phyloP scores from a whole-genome alignment of 1,140 invertebrate species.

The Liolophura sinensis region DNA sequence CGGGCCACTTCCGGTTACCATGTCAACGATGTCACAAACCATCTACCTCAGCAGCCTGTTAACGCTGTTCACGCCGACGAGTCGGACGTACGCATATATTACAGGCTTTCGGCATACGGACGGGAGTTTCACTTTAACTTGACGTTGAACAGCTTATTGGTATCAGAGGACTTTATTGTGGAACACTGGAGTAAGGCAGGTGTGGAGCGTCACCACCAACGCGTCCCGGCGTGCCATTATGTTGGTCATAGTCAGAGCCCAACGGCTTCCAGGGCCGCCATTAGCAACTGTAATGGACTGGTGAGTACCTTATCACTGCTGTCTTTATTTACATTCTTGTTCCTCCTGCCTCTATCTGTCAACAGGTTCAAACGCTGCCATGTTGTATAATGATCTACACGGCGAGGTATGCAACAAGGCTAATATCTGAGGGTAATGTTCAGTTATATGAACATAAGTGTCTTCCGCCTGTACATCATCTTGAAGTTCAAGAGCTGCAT shows the following conservation, averaged over 20 bases:
- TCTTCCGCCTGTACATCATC: too few species aligned
- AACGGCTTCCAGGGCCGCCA: constrained; percentile 26
- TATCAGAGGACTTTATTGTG: constrained; percentile 32
- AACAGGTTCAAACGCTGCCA: too few species aligned
- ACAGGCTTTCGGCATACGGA: constrained; percentile 43
- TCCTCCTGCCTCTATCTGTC: too few species aligned
- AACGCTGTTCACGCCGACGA: neutral
- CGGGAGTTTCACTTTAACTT: constrained; percentile 43
- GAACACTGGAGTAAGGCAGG: constrained; percentile 30
- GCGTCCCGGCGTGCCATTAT: constrained; percentile 40
- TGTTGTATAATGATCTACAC: neutral
- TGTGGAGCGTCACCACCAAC: constrained; percentile 10
- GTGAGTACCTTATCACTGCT: constrained; percentile 27
- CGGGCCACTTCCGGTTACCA: too few species aligned
- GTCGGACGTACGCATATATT: constrained; percentile 14
- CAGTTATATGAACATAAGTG: too few species aligned
- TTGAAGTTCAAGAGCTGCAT: too few species aligned
- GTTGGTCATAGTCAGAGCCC: constrained; percentile 25
- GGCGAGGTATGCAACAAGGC: neutral
- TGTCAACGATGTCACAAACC: too few species aligned
- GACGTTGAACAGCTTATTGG: constrained; percentile 32
- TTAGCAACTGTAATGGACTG: constrained; percentile 50
- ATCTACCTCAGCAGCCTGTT: too few species aligned
- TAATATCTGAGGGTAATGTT: neutral
- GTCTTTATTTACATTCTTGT: neutral